Base-by-base conservation (phyloP, 2,797 vertebrate genomes). In the Gephyroberyx darwinii region DNA sequence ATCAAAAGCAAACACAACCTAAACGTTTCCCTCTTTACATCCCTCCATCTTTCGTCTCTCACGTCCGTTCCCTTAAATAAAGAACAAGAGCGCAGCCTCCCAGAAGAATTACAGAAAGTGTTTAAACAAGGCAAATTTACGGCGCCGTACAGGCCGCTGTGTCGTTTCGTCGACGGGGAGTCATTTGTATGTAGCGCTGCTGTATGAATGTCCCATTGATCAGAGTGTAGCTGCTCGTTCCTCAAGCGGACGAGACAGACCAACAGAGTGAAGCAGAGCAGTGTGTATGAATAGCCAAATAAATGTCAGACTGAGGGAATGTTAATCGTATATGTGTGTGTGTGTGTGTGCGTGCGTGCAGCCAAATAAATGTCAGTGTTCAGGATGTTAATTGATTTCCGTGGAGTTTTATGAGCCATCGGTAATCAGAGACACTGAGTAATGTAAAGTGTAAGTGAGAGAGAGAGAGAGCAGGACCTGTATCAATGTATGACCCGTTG, bases 151-250 rank as follows among this genome's bases (percentile, higher is more conserved):
- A 50, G 77, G 71, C 74, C 82, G 81, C 78, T 20, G 68, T 86
- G 79, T 83, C 75, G 70, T 81, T 80, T 82, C 71, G 79, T 73
- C 3, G 30, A 65, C 58, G 30, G 80, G 68, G 75, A 56, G 79
- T 47, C 4, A 13, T 69, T 80, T 81, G 63, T 81, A 63, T 75
- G 74, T 58, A 82, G 78, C 73, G 50, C 69, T 0, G 67, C 75
- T 63, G 78, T 78, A 86, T 91, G 90, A 92, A 90, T 90, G 89
- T 88, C 55, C 82, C 91, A 92, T 92, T 92, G 90, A 92, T 92
- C 86, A 75, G 82, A 41, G 48, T 68, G 60, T 71, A 76, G 71
- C 75, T 65, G 75, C 79, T 84, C 83, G 76, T 90, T 90, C 84
- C 81, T 91, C 89, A 88, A 79, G 64, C 51, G 70, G 77, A 84